Evolutionary conservation across 2,797 vertebrate species (phyloP), one percentile per base, ranked within the genome.

Genomic region (Coluber constrictor): DNA sequence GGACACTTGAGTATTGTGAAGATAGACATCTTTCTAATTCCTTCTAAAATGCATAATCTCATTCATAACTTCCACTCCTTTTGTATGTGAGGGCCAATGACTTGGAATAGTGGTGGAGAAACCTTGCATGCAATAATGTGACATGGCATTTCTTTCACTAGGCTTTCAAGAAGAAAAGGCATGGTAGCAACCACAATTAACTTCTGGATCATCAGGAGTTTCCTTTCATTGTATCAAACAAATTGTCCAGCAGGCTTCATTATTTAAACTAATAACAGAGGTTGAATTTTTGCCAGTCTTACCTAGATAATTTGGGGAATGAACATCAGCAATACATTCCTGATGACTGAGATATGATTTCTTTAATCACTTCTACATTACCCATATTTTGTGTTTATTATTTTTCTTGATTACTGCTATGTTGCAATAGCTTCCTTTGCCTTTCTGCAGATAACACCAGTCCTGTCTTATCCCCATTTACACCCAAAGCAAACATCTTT

Each of bases 391-490:
- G 54, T 2, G 5, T 23, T 10, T 87, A 54, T 56, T 51, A 55
- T 86, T 61, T 59, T 89, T 5, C 10, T 29, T 32, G 51, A 23
- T 13, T 88, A 18, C 25, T 89, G 18, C n/a, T n/a, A n/a, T 13
- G 20, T 1, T 13, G 5, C 56, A 63, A 0, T 12, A 54, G 59
- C 3, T 25, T 18, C 20, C 13, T 74, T n/a, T 3, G 0, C 1
- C 6, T 79, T 54, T 23, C 83, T 79, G 18, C 43, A 55, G n/a
- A 51, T 18, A 90, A n/a, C 6, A 13, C 23, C 63, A 59, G 13
- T 59, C 37, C 43, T 66, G 86, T 86, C 16, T 56, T 4, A 9
- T 55, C 29, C 60, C 54, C 25, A 43, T 9, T 79, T 43, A 32
- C 6, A 16, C 51, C 43, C 47, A 86, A 90, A 92, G 29, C 29